Percentiles rank a stretch among this genome's conserved stretches.
Evolutionary conservation across 2,888 invertebrate genomes (phyloP).

Genomic region (Xestoiulus laeticollis): DNA sequence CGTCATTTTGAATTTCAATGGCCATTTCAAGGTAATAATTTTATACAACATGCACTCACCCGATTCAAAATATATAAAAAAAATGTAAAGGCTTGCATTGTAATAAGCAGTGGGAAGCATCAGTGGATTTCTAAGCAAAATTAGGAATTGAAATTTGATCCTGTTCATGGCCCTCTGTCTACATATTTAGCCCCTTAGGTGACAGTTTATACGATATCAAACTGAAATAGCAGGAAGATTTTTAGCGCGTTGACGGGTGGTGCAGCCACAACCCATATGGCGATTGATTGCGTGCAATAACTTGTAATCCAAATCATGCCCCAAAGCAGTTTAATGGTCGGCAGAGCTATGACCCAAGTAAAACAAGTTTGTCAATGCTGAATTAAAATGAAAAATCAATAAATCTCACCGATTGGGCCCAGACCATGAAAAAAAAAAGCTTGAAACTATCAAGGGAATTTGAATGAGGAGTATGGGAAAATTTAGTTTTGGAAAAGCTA

Average conservation of each 20-base stretch:
- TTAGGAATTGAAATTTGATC: constrained; percentile 18
- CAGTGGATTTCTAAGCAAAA: neutral
- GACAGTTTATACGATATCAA: constrained; percentile 4
- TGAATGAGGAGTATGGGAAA: neutral
- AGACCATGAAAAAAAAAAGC: neutral
- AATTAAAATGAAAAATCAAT: constrained; percentile 28
- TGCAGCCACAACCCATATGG: constrained; percentile 28
- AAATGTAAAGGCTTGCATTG: neutral
- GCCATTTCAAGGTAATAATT: neutral
- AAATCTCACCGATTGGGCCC: neutral
- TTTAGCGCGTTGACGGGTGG: constrained; percentile 1
- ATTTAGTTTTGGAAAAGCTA: neutral
- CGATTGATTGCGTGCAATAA: constrained; percentile 37
- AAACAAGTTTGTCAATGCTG: constrained; percentile 27
- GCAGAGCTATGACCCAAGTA: constrained; percentile 6
- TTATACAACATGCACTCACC: constrained; percentile 5
- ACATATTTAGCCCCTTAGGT: constrained; percentile 27
- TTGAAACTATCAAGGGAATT: neutral
- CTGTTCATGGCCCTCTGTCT: constrained; percentile 7
- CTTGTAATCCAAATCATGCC: constrained; percentile 16
- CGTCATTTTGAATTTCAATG: constrained; percentile 15
- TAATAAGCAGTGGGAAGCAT: neutral
- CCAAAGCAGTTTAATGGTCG: constrained; percentile 12
- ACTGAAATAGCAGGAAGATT: neutral
- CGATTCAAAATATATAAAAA: neutral